Conservation (phyloP, 2,888 invertebrate genomes). For the Uropetala carovei region DNA sequence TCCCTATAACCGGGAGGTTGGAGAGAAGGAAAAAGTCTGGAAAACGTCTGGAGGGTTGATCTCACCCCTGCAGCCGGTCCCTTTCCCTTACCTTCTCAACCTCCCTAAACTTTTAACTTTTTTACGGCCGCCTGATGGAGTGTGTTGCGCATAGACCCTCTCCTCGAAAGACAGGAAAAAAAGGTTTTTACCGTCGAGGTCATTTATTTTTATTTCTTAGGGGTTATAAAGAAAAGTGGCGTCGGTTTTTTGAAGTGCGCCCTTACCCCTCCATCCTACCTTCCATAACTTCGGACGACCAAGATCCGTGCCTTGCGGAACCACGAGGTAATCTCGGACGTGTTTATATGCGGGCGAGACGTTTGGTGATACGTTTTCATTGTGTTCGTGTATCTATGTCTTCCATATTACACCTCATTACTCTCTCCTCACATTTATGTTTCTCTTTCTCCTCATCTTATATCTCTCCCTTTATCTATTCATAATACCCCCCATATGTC, state of each 20-base stretch:
- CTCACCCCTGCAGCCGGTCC: background rate
- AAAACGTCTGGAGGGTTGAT: background rate
- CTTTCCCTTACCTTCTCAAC: background rate
- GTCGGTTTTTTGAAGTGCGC: background rate
- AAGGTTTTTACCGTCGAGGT: background rate
- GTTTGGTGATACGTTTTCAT: background rate
- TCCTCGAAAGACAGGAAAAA: background rate
- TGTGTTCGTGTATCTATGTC: background rate
- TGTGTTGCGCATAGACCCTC: background rate
- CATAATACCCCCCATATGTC: background rate
- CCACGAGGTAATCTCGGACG: background rate
- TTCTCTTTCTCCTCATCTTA: background rate
- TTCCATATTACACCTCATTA: background rate
- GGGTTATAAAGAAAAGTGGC: background rate
- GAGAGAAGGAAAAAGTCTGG: background rate
- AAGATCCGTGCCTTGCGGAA: background rate
- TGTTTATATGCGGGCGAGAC: background rate
- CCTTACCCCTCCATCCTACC: background rate
- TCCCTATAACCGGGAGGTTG: too few relatives aligned
- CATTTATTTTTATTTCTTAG: background rate
- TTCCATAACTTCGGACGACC: background rate
- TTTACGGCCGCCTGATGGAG: constrained; percentile 16
- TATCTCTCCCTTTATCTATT: background rate
- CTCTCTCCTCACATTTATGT: too few relatives aligned
- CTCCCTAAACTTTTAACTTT: background rate